These are phyloP conservation scores for Leucophenga montana DNA, from an alignment of 2,888 invertebrate genomes.

Conservation along the genomic window DNA sequence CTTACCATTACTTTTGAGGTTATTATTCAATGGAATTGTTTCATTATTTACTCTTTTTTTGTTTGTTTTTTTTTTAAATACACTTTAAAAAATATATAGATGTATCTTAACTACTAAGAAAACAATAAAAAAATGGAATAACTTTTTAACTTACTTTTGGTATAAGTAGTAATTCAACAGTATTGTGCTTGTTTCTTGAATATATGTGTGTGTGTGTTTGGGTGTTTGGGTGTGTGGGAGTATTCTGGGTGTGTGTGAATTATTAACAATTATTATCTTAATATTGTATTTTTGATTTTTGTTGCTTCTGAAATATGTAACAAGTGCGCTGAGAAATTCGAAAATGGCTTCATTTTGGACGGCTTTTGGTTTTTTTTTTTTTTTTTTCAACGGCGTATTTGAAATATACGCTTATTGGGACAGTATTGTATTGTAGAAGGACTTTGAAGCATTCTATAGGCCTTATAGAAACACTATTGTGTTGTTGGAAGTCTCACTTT, in stretches of 20 bases:
- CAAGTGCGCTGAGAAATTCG: constrained; percentile 64
- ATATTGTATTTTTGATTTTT: constrained; percentile 5
- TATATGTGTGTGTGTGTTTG: constrained; percentile 24
- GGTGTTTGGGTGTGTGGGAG: constrained; percentile 15
- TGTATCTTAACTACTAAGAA: constrained; percentile 19
- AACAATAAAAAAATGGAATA: constrained; percentile 4
- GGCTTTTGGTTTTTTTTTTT: constrained; percentile 41
- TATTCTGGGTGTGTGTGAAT: constrained; percentile 26
- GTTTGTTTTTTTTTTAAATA: background rate
- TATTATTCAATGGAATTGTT: background rate
- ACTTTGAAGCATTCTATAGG: no score
- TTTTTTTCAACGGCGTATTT: background rate
- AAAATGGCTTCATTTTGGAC: constrained; percentile 44
- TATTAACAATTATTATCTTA: constrained; percentile 47
- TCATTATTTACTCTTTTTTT: background rate
- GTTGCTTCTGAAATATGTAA: constrained; percentile 26
- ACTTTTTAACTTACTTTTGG: constrained; percentile 19
- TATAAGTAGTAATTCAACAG: constrained; percentile 17
- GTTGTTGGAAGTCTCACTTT: no score
- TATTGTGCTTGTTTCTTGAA: constrained; percentile 30
- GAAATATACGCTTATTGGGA: no score
- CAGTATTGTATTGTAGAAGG: no score
- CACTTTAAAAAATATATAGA: constrained; percentile 21
- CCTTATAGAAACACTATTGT: no score
- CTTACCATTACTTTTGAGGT: constrained; percentile 3